These are phyloP conservation scores for Vidua chalybeata DNA, from an alignment of 2,113 vertebrate genomes.

Conservation along the genomic window DNA sequence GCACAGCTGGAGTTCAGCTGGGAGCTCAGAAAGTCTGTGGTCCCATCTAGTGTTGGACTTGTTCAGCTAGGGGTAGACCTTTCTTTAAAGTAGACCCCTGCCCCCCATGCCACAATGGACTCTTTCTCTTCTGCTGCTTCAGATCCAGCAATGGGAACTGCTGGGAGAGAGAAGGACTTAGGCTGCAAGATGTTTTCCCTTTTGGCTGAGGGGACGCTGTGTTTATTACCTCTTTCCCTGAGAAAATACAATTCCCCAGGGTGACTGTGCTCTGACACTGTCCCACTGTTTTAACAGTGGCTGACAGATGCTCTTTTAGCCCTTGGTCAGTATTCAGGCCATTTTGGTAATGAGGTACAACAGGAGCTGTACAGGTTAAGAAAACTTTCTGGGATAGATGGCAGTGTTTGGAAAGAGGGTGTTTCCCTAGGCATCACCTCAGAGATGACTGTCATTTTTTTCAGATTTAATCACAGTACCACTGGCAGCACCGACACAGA, in stretches of 20 bases:
- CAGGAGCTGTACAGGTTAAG: background rate
- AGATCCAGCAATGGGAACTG: background rate
- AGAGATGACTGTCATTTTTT: background rate
- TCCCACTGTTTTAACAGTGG: background rate
- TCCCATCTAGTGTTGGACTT: background rate
- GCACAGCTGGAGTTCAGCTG: background rate
- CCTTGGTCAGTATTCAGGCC: background rate
- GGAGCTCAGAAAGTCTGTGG: background rate
- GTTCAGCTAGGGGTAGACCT: background rate
- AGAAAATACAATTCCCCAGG: background rate
- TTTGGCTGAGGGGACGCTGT: background rate
- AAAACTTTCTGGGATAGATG: background rate
- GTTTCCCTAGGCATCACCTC: background rate
- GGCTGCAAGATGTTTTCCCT: background rate
- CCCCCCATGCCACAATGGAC: rapidly evolving
- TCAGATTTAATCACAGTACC: background rate
- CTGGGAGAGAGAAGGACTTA: background rate
- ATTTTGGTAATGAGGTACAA: background rate
- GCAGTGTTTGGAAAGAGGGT: background rate
- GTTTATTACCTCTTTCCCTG: conserved; percentile 11
- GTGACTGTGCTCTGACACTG: background rate
- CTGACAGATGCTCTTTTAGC: background rate
- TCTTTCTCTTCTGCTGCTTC: background rate
- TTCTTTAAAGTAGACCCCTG: background rate
- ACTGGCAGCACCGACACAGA: background rate